A percentile compares a stretch with the other conserved stretches of the same genome.
Conservation (phyloP, 2,888 invertebrate genomes). For the Eupithecia vulgata region DNA sequence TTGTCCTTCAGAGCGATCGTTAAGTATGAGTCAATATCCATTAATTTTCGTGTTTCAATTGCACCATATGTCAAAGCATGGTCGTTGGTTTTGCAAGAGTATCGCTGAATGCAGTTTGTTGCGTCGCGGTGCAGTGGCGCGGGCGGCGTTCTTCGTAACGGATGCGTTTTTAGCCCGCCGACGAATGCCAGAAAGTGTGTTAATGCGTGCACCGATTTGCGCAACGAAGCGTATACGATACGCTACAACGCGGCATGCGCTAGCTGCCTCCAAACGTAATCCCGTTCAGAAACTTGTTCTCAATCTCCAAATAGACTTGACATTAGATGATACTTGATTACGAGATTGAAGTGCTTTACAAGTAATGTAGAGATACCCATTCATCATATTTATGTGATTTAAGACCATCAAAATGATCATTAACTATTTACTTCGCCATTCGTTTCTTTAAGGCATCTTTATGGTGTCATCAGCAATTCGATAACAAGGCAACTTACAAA, state of each 20-base stretch:
- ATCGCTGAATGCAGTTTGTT: slow-evolving; percentile 34
- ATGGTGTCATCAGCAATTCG: background rate
- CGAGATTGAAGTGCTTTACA: background rate
- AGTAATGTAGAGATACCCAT: background rate
- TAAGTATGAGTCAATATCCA: slow-evolving; percentile 32
- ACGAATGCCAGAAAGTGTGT: slow-evolving; percentile 72
- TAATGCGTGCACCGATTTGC: slow-evolving; percentile 69
- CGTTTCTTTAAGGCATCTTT: background rate
- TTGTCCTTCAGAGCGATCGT: slow-evolving; percentile 26
- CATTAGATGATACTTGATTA: background rate
- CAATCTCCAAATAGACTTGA: background rate
- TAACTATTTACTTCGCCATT: background rate
- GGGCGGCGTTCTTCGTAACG: slow-evolving; percentile 57
- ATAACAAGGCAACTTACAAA: slow-evolving; percentile 31
- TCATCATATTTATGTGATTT: background rate
- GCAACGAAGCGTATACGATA: slow-evolving; percentile 71
- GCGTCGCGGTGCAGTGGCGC: slow-evolving; percentile 39
- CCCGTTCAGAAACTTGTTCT: slow-evolving; percentile 54
- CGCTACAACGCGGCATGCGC: slow-evolving; percentile 54
- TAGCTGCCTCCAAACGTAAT: slow-evolving; percentile 59
- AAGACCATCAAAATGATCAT: background rate
- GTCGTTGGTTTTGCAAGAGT: slow-evolving; percentile 40
- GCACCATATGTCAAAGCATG: slow-evolving; percentile 40
- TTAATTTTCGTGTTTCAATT: slow-evolving; percentile 39
- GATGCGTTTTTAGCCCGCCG: slow-evolving; percentile 71